Evolutionary conservation across 2,888 invertebrate species (phyloP), one percentile per base, ranked within the genome.

Genomic region (Agonopterix arenella): DNA sequence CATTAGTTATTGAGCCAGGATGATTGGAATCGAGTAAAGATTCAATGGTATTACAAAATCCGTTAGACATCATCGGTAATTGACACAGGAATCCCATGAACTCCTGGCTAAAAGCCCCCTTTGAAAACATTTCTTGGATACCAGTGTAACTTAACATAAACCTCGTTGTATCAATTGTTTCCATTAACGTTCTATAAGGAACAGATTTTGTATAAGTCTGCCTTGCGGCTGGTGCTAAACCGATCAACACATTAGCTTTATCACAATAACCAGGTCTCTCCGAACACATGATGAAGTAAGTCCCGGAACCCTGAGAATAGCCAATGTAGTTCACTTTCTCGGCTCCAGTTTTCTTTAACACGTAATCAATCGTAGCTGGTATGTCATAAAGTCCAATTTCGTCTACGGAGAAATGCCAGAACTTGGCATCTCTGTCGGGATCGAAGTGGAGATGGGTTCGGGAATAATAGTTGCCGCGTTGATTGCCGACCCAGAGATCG

Each of bases 361-460:
- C 70, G 43, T 78, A 76, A 47, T 84, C 81, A 0, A 82, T 65
- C 41, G 73, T 70, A 0, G 94, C 93, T 1, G 97, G 96, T 1
- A 97, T 62, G 70, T 98, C 97, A 60, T 90, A 92, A 16, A 81
- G 69, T 0, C 93, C 95, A 68, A 96, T 94, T 68, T 96, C 93
- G 64, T 96, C 94, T 84, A 93, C 94, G 50, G 93, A 93, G 60
- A 91, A 93, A 40, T 90, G 66, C 92, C 92, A 92, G 64, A 83
- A 92, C 43, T 78, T 63, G 9, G 56, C 37, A 40, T 84, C 74
- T 41, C 16, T 49, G 0, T 48, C 57, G 2, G 77, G 61, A 46
- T 74, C 53, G 62, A 84, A 59, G 0, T 64, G 69, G 49, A 72
- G 61, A 60, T 93, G 93, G 10, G 68, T 75, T 40, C 79, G 71